A percentile compares a stretch with the other conserved stretches of the same genome.
Evolutionary conservation across 1,140 invertebrate genomes (phyloP).

Genomic region (Drosophila kanapiae): DNA sequence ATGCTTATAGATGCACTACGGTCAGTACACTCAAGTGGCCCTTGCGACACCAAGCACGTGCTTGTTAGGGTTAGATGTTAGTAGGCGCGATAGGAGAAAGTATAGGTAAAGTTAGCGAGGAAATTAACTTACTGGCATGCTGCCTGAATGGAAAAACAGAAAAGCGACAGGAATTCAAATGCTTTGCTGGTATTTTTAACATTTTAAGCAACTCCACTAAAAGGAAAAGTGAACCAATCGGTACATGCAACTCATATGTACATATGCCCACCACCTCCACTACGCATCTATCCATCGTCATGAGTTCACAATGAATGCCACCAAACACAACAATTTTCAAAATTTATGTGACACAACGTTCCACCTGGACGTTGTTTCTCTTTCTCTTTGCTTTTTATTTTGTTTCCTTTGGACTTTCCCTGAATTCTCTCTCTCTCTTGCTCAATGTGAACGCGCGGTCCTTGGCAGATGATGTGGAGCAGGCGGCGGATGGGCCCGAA

Average conservation of each 20-base stretch:
- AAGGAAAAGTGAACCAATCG: too few species aligned
- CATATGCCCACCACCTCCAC: constrained; percentile 16
- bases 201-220: not conserved
- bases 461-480: constrained; percentile 73
- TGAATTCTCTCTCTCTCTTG: constrained; percentile 35
- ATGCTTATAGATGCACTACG: too few species aligned
- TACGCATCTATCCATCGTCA: constrained; percentile 42
- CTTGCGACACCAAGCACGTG: too few species aligned
- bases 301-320: constrained; percentile 44
- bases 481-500: constrained; percentile 60
- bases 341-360: constrained; percentile 48
- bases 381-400: constrained; percentile 56
- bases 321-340: constrained; percentile 24
- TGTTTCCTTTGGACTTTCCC: constrained; percentile 52
- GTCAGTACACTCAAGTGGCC: too few species aligned
- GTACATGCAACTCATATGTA: constrained; percentile 35
- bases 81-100: too few species aligned
- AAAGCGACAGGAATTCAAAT: not conserved
- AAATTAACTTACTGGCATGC: too few species aligned
- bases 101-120: too few species aligned
- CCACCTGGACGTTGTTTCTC: constrained; percentile 47
- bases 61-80: too few species aligned
- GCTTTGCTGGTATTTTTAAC: not conserved
- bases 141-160: too few species aligned
- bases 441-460: constrained; percentile 39